phyloP scores from a whole-genome alignment of 2,797 vertebrate genomes.

The Ibycter americanus region DNA sequence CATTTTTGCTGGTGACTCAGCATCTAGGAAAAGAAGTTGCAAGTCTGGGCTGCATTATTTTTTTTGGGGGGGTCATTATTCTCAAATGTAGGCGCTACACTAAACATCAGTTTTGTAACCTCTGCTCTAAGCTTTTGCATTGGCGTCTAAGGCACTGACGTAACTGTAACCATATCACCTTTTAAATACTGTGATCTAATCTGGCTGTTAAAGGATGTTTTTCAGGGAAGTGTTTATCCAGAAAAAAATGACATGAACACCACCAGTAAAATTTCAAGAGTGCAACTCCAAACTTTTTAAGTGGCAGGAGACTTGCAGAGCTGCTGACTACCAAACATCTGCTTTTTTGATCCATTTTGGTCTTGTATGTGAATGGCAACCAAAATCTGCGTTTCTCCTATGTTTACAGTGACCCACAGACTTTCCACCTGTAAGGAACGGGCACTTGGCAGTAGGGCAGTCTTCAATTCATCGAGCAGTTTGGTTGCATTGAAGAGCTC shows the following conservation, averaged over 20 bases:
- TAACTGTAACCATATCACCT: not conserved
- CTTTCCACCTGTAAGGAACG: not conserved
- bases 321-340: not conserved
- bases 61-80: not conserved
- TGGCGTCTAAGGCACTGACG: fast-evolving
- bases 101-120: not conserved
- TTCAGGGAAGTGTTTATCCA: not conserved
- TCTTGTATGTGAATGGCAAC: not conserved
- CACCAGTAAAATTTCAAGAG: not conserved
- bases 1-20: not conserved
- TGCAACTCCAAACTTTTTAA: not conserved
- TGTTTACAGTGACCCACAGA: not conserved
- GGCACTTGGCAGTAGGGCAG: not conserved
- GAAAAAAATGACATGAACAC: not conserved
- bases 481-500: not conserved
- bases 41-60: not conserved
- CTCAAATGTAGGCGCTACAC: not conserved
- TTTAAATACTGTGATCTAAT: not conserved
- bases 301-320: not conserved
- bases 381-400: not conserved
- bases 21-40: not conserved
- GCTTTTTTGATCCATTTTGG: fast-evolving
- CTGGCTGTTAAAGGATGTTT: not conserved
- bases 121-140: fast-evolving
- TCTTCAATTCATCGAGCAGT: fast-evolving